Percentiles rank a stretch among this genome's conserved stretches.
Conservation (phyloP, 2,888 invertebrate species). For the Brachypterus glaber region DNA sequence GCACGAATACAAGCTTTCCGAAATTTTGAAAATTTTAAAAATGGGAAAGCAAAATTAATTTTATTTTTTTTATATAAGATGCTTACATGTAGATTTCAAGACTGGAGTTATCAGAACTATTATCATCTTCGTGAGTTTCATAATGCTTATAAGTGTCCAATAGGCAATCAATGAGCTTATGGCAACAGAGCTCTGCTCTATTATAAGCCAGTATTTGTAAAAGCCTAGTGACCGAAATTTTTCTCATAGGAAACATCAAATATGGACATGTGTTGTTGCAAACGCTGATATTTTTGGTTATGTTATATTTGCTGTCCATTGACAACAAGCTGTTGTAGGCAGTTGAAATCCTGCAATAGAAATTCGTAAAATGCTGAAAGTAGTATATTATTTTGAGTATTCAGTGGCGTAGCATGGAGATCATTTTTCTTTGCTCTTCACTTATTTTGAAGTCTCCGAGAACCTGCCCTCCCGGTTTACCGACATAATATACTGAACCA, state of each 20-base stretch:
- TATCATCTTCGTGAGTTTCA: conserved; percentile 45
- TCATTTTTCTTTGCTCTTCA: too few species aligned
- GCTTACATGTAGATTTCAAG: conserved; percentile 61
- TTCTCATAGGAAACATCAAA: conserved; percentile 58
- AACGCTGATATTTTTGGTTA: conserved; percentile 49
- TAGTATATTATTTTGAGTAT: too few species aligned
- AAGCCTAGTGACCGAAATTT: conserved; percentile 62
- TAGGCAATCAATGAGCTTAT: conserved; percentile 60
- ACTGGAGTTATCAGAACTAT: conserved; percentile 47
- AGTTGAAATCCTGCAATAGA: conserved; percentile 53
- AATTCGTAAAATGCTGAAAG: too few species aligned
- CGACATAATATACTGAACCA: too few species aligned
- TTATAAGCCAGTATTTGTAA: conserved; percentile 64
- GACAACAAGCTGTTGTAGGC: conserved; percentile 53
- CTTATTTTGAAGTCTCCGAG: too few species aligned
- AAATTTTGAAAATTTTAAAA: too few species aligned
- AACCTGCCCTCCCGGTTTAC: too few species aligned
- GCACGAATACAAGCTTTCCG: too few species aligned
- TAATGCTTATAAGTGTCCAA: conserved; percentile 55
- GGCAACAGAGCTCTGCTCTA: conserved; percentile 59
- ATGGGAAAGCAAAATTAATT: too few species aligned
- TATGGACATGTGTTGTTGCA: conserved; percentile 71
- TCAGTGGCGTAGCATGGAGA: too few species aligned
- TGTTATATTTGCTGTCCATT: conserved; percentile 47
- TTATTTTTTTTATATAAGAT: conserved; percentile 4